Evolutionary conservation across 1,140 invertebrate species (phyloP), one percentile per base, ranked within the genome.

Genomic region (Musca vetustissima): DNA sequence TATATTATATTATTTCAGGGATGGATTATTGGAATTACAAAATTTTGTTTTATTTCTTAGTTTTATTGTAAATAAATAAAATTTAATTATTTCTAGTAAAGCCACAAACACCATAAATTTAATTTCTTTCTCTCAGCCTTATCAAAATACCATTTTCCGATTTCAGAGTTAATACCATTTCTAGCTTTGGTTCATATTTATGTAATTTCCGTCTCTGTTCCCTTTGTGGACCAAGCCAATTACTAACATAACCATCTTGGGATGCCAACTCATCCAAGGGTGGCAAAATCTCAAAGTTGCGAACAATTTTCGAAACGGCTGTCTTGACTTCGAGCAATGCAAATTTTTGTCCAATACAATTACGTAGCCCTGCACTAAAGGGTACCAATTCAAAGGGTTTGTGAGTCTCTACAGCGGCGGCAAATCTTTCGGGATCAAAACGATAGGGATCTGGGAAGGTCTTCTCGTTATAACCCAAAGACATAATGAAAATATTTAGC

Each of bases 351-450:
- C 83, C 80, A 64, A 82, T 80, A 21, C 80, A 82, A 28, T 82
- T 82, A 0, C 80, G 71, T 1, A 76, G 76, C 4, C 80, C 79
- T 0, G 80, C 80, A 67, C 79, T 81, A 71, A 92, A 92, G 64
- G 90, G 89, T 43, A 91, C 76, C 75, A 86, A 89, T 21, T 85
- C 75, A 68, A 83, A 87, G 1, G 78, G 84, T 52, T 83, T 85
- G 4, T 85, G 81, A 17, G 77, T 77, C 4, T 71, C 36, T 69
- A 17, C 21, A 36, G 69, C 77, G 25, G 79, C 74, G 43, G 83
- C 73, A 83, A 94, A 95, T 73, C 92, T 84, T 22, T 94, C 92
- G 0, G 94, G 93, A 74, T 89, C 84, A 75, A 93, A 95, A 7
- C 80, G 83, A 14, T 90, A 83, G 0, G 93, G 93, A 74, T 95